Evolutionary conservation across 1,140 invertebrate genomes (phyloP), one percentile per base, ranked within the genome.

Genomic region (Leptinotarsa texana): DNA sequence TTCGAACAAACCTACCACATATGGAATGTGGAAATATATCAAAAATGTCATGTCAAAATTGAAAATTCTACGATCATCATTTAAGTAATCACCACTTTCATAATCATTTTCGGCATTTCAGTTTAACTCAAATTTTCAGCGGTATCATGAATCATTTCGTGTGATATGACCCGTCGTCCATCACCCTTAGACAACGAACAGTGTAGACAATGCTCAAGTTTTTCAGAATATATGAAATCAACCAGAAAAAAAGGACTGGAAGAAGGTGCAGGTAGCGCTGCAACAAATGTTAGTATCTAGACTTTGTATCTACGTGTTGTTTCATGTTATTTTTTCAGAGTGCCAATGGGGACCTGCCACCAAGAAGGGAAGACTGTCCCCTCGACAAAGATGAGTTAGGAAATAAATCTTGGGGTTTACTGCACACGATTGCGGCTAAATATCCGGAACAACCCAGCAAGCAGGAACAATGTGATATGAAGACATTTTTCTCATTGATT

Each of bases 381-480:
- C 80, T 95, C 61, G 93, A 95, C 82, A 93, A 92, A 81, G 91
- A 93, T 78, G 90, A 92, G 75, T 83, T 93, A 73, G 93, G 93
- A 4, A 87, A 87, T 13, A 89, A 89, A 49, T 92, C 97, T 5
- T 99, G 98, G 98, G 92, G 93, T 57, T 92, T 99, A 79, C 87
- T 99, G 0, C 98, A 99, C 83, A 97, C 98, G 17, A 98, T 99
- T 92, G 96, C 96, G 4, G 96, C 96, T 1, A 95, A 97, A 85
- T 99, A 94, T 88, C 97, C 98, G 0, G 91, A 95, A 15, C 91
- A 93, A 78, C 97, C 98, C 0, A 90, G 91, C 1, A 82, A 84
- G n/a, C 80, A 87, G 67, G 89, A 97, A 77, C 90, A 93, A 76
- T 86, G 88, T 13, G 91, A 95, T 81, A 95, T 97, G 91, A 89